These are phyloP conservation scores for Falco rusticolus DNA, from an alignment of 2,797 vertebrate species.

Conservation along the genomic window DNA sequence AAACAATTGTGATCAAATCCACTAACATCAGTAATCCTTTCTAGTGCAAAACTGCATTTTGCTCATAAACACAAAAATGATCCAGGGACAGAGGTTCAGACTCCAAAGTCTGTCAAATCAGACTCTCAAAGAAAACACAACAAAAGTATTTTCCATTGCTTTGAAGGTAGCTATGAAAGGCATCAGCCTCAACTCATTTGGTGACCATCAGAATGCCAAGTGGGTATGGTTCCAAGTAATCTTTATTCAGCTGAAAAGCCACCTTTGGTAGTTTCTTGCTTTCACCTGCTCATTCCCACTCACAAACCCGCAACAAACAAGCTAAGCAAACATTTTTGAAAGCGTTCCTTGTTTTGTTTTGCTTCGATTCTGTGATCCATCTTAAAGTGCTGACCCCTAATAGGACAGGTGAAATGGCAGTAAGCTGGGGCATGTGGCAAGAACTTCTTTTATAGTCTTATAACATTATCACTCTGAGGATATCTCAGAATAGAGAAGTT, in stretches of 20 bases:
- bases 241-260: not conserved
- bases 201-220: not conserved
- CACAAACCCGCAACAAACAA: not conserved
- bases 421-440: not conserved
- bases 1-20: not conserved
- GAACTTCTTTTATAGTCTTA: not conserved
- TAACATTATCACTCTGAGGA: too few relatives aligned
- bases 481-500: not conserved
- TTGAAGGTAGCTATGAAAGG: not conserved
- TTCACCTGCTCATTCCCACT: not conserved
- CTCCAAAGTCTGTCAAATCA: not conserved
- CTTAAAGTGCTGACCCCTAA: not conserved
- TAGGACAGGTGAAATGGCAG: not conserved
- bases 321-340: not conserved
- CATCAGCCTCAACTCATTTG: not conserved
- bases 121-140: not conserved
- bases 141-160: not conserved
- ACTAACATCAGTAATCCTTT: not conserved
- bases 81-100: not conserved
- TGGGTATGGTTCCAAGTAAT: rapidly evolving
- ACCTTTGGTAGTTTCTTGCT: not conserved
- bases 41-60: not conserved
- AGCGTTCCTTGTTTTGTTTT: not conserved
- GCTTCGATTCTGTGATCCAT: not conserved
- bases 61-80: not conserved